These are phyloP conservation scores for Apamea monoglypha DNA, from an alignment of 2,888 invertebrate genomes.

Conservation along the genomic window DNA sequence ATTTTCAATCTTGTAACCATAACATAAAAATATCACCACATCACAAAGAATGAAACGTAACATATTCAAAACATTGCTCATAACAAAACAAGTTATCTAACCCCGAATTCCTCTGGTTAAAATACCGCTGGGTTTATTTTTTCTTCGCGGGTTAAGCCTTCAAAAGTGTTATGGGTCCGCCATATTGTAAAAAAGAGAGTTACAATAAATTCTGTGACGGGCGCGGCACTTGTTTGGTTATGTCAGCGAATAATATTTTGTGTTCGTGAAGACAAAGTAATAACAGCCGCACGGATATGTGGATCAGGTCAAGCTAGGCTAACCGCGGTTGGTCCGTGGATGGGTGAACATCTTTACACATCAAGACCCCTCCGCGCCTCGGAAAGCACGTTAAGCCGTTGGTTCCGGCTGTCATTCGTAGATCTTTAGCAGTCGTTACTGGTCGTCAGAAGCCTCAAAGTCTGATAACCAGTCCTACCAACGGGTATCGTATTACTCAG, in stretches of 20 bases:
- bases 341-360: too few relatives aligned
- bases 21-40: background rate
- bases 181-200: constrained; percentile 37
- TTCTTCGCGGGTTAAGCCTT: constrained; percentile 18
- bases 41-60: constrained; percentile 12
- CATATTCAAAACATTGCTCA: constrained; percentile 17
- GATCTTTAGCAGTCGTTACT: too few relatives aligned
- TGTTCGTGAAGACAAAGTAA: too few relatives aligned
- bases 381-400: too few relatives aligned
- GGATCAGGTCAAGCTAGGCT: too few relatives aligned
- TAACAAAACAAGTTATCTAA: constrained; percentile 15
- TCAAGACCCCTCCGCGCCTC: too few relatives aligned
- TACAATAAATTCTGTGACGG: constrained; percentile 45
- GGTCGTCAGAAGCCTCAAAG: too few relatives aligned
- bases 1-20: background rate
- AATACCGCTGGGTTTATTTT: constrained; percentile 36
- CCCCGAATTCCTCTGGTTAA: constrained; percentile 11
- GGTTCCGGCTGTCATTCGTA: too few relatives aligned
- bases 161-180: constrained; percentile 23
- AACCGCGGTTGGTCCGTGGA: too few relatives aligned
- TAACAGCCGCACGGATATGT: too few relatives aligned
- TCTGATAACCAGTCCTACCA: too few relatives aligned
- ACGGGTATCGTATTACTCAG: too few relatives aligned
- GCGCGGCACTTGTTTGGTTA: background rate
- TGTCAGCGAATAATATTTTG: background rate